Base-by-base conservation (phyloP, 2,113 vertebrate genomes). In the Hiodon alosoides region DNA sequence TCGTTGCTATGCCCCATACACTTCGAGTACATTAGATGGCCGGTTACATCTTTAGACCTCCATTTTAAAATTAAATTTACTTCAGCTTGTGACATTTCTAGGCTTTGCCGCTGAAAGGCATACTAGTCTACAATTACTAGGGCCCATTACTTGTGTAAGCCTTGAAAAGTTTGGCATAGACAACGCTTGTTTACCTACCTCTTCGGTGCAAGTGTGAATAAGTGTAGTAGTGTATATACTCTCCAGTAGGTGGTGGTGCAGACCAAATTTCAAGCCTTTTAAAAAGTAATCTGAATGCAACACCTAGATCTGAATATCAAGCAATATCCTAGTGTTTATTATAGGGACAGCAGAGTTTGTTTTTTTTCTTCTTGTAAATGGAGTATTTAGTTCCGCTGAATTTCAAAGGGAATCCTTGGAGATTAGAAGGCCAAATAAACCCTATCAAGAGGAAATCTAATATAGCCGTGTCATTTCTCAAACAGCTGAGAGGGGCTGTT, bases 221-320 rank as follows among this genome's bases (percentile, higher is more conserved):
- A 17, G 31, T 47, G 31, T 48, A 70, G 62, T 55, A 16, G 57
- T 69, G 67, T 64, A 17, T 1, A 4, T 59, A 74, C 7, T 4
- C 55, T 65, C 87, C 90, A 86, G 86, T 69, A 82, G 89, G 76
- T 81, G 86, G 88, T 2, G 9, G 8, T 69, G 52, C 65, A 14
- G 4, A 68, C 46, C 46, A 59, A 50, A 75, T 55, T 77, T 71
- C 54, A 69, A 9, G 2, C 17, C 5, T 31, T 16, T 31, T 31
- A 0, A 64, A 17, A 66, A 48, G 10, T 48, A 7, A 9, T 17
- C 31, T 62, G 11, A 46, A 55, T 7, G 50, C 59, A 13, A 50
- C 31, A 51, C 51, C 3, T 55, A 57, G 16, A 65, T 76, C 31
- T 61, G 59, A 59, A 52, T 13, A 2, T 46, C 62, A 11, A 50